Percentiles rank a stretch among this genome's conserved stretches.
phyloP scores from a whole-genome alignment of 1,140 invertebrate genomes.

The Zaprionus inermis region DNA sequence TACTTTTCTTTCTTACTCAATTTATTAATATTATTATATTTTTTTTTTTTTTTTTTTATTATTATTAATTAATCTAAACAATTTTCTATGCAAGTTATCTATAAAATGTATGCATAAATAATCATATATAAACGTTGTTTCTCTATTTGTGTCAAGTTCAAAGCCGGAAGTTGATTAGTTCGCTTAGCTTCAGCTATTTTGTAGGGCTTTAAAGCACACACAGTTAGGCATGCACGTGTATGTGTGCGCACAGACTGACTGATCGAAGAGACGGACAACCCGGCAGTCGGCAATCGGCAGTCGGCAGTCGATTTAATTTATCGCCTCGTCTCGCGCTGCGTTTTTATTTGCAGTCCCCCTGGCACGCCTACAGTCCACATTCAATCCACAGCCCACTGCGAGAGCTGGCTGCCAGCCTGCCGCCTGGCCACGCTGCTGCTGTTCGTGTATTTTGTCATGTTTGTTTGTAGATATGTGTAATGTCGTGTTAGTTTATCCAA shows the following conservation, averaged over 20 bases:
- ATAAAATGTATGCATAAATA: conserved; percentile 6
- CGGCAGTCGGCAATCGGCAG: conserved; percentile 30
- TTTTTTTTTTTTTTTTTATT: too few relatives aligned
- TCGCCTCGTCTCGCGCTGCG: conserved; percentile 42
- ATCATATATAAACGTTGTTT: conserved; percentile 1
- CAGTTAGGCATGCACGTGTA: neutral
- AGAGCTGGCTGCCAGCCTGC: neutral
- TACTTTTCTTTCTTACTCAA: too few relatives aligned
- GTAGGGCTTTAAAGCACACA: neutral
- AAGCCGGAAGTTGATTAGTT: conserved; percentile 35
- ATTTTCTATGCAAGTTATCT: neutral
- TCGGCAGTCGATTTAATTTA: conserved; percentile 35
- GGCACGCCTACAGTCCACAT: neutral
- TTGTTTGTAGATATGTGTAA: conserved; percentile 74
- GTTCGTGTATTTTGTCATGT: conserved; percentile 52
- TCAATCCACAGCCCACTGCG: neutral
- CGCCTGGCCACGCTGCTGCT: conserved; percentile 9
- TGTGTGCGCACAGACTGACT: conserved; percentile 24
- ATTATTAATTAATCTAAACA: neutral
- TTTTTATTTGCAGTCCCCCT: conserved; percentile 9
- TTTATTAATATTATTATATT: too few relatives aligned
- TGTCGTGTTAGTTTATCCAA: conserved; percentile 74
- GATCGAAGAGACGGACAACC: conserved; percentile 41
- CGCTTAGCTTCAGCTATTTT: neutral
- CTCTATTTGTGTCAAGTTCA: conserved; percentile 31